Conservation (phyloP, 2,888 invertebrate species). For the Ochropacha duplaris region DNA sequence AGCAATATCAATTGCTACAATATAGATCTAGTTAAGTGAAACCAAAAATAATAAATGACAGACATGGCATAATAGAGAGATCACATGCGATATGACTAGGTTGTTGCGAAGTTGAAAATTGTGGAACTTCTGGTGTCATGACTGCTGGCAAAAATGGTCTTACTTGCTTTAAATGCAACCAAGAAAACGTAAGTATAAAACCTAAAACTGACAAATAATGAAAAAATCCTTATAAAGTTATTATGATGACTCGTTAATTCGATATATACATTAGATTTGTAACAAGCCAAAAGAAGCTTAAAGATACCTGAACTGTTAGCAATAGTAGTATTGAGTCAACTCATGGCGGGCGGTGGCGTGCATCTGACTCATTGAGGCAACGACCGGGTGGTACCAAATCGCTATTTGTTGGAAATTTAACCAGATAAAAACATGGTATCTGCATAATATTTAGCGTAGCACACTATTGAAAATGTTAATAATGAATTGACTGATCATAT, state of each 20-base stretch:
- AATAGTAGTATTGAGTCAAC: conserved; percentile 35
- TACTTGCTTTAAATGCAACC: neutral
- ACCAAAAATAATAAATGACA: conserved; percentile 27
- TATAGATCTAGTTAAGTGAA: conserved; percentile 34
- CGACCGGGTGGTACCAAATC: conserved; percentile 44
- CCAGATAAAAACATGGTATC: conserved; percentile 19
- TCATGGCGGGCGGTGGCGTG: conserved; percentile 31
- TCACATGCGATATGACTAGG: conserved; percentile 11
- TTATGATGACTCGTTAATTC: neutral
- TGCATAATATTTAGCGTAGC: neutral
- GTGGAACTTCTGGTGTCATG: neutral
- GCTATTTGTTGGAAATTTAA: conserved; percentile 34
- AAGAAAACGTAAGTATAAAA: neutral
- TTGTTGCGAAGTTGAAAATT: neutral
- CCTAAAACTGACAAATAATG: neutral
- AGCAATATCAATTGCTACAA: conserved; percentile 36
- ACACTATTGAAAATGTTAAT: neutral
- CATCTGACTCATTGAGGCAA: conserved; percentile 65
- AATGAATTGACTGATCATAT: neutral
- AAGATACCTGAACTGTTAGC: conserved; percentile 40
- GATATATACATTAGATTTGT: neutral
- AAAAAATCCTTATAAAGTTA: neutral
- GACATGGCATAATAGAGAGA: conserved; percentile 13
- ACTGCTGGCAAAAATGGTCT: neutral
- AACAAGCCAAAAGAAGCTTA: conserved; percentile 8